Conservation (phyloP, 2,113 vertebrate species). For the Sphyrna mokarran region DNA sequence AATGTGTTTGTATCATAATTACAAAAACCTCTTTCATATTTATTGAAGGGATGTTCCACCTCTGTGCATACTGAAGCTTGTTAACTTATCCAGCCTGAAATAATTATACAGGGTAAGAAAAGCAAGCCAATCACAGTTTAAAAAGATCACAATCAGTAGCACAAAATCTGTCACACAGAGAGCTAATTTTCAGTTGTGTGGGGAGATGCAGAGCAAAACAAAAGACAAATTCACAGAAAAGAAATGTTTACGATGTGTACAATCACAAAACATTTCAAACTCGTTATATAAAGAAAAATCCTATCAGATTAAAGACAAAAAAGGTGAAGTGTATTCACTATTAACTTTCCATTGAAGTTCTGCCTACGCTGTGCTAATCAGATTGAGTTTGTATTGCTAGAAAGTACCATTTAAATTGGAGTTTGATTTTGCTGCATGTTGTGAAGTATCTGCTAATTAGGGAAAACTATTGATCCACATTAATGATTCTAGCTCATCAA, state of each 20-base stretch:
- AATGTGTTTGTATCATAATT: background rate
- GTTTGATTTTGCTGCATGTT: background rate
- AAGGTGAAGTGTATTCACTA: background rate
- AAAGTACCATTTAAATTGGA: background rate
- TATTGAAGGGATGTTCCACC: background rate
- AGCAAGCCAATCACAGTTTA: constrained; percentile 8
- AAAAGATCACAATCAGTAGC: background rate
- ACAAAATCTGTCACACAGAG: background rate
- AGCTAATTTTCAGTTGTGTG: background rate
- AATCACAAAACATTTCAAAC: background rate
- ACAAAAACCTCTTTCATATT: background rate
- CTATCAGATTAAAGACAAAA: background rate
- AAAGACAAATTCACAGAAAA: background rate
- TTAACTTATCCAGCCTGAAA: constrained; percentile 5
- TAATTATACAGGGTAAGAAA: background rate
- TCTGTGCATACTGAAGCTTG: background rate
- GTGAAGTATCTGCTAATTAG: background rate
- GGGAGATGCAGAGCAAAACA: background rate
- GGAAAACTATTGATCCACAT: background rate
- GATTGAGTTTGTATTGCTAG: background rate
- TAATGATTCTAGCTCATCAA: background rate
- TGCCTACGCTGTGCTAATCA: background rate
- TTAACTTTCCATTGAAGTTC: background rate
- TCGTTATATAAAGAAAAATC: background rate
- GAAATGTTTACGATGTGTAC: background rate